These are phyloP conservation scores for Cydia splendana DNA, from an alignment of 1,140 invertebrate species.

Conservation along the genomic window DNA sequence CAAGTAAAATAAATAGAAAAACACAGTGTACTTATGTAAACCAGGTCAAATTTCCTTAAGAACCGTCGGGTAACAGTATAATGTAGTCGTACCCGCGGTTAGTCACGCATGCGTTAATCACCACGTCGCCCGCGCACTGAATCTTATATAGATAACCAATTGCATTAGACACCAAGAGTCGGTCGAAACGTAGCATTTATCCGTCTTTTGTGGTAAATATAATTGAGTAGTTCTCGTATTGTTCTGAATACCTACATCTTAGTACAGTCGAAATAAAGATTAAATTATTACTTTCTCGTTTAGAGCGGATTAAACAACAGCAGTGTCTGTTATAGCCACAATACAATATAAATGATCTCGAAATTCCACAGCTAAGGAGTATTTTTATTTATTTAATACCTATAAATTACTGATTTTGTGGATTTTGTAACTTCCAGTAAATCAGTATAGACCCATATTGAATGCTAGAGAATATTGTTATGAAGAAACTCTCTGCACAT, in stretches of 20 bases:
- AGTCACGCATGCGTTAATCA: constrained; percentile 25
- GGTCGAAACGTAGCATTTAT: background rate
- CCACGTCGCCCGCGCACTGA: constrained; percentile 5
- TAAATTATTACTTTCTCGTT: background rate
- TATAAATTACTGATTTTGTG: background rate
- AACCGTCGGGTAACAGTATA: constrained; percentile 1
- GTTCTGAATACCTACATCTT: too few relatives aligned
- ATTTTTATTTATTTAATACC: too few relatives aligned
- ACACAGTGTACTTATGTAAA: background rate
- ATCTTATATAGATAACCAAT: background rate
- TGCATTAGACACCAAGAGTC: background rate
- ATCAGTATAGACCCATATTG: too few relatives aligned
- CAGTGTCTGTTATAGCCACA: background rate
- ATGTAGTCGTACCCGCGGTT: constrained; percentile 19
- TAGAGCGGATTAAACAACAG: background rate
- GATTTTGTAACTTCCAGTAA: too few relatives aligned
- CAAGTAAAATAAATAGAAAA: background rate
- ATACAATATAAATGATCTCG: too few relatives aligned
- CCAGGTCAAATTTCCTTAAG: constrained; percentile 10
- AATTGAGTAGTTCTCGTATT: too few relatives aligned
- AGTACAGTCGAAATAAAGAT: too few relatives aligned
- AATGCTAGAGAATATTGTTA: too few relatives aligned
- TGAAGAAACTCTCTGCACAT: too few relatives aligned
- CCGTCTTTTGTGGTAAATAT: background rate
- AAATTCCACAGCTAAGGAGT: too few relatives aligned